A percentile compares a stretch with the other conserved stretches of the same genome.
These are phyloP conservation scores for Chloroclystis v-ata DNA, from an alignment of 2,888 invertebrate genomes.

Conservation along the genomic window DNA sequence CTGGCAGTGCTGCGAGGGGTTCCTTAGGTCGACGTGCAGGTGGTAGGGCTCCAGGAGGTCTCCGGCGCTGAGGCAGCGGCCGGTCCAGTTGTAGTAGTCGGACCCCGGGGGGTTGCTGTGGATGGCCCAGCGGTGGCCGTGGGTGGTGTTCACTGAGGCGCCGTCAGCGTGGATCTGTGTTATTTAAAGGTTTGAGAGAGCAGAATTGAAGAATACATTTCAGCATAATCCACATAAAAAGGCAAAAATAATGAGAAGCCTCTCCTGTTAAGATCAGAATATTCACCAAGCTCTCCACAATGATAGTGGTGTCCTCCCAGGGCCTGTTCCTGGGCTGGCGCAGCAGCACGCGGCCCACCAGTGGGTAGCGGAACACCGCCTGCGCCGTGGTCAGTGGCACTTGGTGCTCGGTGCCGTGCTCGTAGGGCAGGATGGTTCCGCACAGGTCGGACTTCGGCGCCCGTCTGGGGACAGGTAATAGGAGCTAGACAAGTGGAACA, in stretches of 20 bases:
- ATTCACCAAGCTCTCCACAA: slow-evolving; percentile 82
- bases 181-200: no score
- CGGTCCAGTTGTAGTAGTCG: slow-evolving; percentile 95
- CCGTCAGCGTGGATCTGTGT: slow-evolving; percentile 92
- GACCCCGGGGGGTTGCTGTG: slow-evolving; percentile 87
- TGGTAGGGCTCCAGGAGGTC: slow-evolving; percentile 85
- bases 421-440: slow-evolving; percentile 80
- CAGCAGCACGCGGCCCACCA: slow-evolving; percentile 90
- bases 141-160: slow-evolving; percentile 84
- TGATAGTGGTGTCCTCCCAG: slow-evolving; percentile 90
- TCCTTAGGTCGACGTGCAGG: slow-evolving; percentile 80
- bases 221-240: no score
- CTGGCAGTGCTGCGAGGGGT: slow-evolving; percentile 79
- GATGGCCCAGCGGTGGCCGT: slow-evolving; percentile 89
- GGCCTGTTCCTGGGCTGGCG: slow-evolving; percentile 88
- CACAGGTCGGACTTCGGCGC: slow-evolving; percentile 69
- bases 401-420: slow-evolving; percentile 81
- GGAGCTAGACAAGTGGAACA: no score
- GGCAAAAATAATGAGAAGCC: no score
- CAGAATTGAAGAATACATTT: no score
- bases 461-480: slow-evolving; percentile 44
- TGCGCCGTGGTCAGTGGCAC: slow-evolving; percentile 86
- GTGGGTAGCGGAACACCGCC: slow-evolving; percentile 90
- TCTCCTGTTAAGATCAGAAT: no score
- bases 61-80: slow-evolving; percentile 88